Evolutionary conservation across 2,888 invertebrate species (phyloP), one percentile per base, ranked within the genome.

Genomic region (Caenorhabditis sp.): DNA sequence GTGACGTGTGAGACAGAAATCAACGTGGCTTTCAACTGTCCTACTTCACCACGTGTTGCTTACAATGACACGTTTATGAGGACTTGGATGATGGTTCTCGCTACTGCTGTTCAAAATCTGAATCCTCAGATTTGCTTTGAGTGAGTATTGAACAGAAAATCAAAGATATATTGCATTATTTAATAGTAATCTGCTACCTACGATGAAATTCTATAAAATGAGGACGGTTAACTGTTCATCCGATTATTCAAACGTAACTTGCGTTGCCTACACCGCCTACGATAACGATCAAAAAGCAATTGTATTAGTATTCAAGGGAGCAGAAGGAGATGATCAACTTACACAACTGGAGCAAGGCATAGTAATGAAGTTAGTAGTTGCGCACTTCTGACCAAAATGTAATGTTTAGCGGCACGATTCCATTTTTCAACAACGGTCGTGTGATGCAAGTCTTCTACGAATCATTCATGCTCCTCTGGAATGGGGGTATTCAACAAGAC

Each of bases 91-190:
- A 65, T 65, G 65, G 60, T 61, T 12, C 8, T 70, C 20, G 50
- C 64, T 8, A 65, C 70, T 17, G 70, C 70, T 0, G 62, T 62
- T 27, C 70, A 70, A 25, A 65, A 62, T 49, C 61, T 61, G 21
- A 65, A 70, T 43, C 70, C 70, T 20, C 65, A 70, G 26, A 26
- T 65, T 8, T 70, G 70, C n/a, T 70, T 70, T 61, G 58, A 65
- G 70, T 70, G n/a, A 65, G 69, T 61, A n/a, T 14, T 10, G 10
- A 8, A 5, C 36, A 8, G 5, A 5, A 5, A 36, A 36, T 5
- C 5, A 36, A 36, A 36, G 10, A 36, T 10, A 36, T 36, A 8
- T 10, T 10, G 10, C 5, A 36, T 8, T 36, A 8, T 25, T 49
- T 63, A 61, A 7, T 26, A 70, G 70, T 31, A 70, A 70, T 43